Base-by-base conservation (phyloP, 2,888 invertebrate genomes). In the Rhyacophila evoluta region DNA sequence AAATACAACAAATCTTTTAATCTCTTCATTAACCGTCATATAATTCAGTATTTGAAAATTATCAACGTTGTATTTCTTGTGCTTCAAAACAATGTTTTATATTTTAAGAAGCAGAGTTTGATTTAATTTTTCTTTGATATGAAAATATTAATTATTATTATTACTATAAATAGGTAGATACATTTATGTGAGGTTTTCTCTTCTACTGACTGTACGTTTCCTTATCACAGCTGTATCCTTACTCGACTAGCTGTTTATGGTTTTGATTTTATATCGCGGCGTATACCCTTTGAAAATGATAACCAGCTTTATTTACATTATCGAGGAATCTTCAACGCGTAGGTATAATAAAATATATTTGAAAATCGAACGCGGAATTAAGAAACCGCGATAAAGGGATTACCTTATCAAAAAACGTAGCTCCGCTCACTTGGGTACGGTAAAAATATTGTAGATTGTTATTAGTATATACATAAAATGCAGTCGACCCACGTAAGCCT, bases 291-390 rank as follows among this genome's bases (percentile, higher is more conserved):
- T 79, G 79, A 78, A 80, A 41, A 6, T 67, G 28, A 38, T 82
- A 82, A 78, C 77, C 55, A 72, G 75, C 55, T 55, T 19, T 55
- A 55, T 75, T 82, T 78, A 77, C 68, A 71, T 72, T 82, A 82
- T 82, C 82, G 77, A 80, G 79, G 79, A 78, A 80, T 82, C 79
- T 82, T 77, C 77, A 79, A 80, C 55, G 77, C 88, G 88, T 89
- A 89, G 55, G 55, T 55, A 55, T 19, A 10, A 33, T 33, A 33
- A 33, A 8, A 10, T 38, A 55, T 25, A 89, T 89, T 89, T 89
- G 89, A 88, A 86, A 89, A 87, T 89, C 87, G 88, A 88, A 89
- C 87, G 87, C 86, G 85, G 88, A 88, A 86, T 89, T 85, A 87
- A 86, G 88, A 86, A 84, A 55, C 39, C 82, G 55, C 81, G 88